These are phyloP conservation scores for Cyclura pinguis DNA, from an alignment of 2,797 vertebrate species.

Conservation along the genomic window DNA sequence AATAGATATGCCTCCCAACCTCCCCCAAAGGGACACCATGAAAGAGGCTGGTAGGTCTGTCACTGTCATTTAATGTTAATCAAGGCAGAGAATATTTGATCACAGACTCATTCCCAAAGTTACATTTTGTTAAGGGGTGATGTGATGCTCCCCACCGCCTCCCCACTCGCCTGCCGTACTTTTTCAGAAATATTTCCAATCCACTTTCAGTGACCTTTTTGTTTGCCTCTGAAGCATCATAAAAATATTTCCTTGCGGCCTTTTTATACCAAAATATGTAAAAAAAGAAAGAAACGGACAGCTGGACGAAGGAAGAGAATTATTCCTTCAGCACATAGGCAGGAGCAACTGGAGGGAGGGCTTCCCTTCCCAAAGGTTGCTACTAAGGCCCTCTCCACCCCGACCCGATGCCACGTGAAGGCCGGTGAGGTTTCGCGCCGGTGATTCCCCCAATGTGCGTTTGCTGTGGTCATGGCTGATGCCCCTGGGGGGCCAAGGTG, in stretches of 20 bases:
- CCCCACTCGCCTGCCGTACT: constrained; percentile 16
- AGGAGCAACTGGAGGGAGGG: no score
- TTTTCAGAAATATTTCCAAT: constrained; percentile 3
- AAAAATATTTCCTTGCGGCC: constrained; percentile 34
- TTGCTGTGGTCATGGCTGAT: no score
- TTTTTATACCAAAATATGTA: constrained; percentile 60
- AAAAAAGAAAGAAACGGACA: background rate
- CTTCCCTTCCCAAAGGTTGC: no score
- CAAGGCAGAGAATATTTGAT: constrained; percentile 61
- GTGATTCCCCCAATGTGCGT: background rate
- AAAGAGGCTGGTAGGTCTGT: constrained; percentile 37
- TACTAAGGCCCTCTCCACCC: no score
- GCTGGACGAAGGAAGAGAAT: no score
- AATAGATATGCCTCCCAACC: no score
- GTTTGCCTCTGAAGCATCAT: constrained; percentile 41
- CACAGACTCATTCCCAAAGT: background rate
- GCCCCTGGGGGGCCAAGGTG: background rate
- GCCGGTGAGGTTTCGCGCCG: accelerated
- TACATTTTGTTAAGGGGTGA: constrained; percentile 26
- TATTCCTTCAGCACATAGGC: no score
- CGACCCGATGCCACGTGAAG: no score
- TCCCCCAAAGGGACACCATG: background rate
- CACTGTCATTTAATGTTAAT: constrained; percentile 60
- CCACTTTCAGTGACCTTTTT: constrained; percentile 15
- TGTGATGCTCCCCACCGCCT: background rate